A percentile compares a stretch with the other conserved stretches of the same genome.
Conservation (phyloP, 37 sponge, comb jelly and placozoan species). For the Ianthella basta region DNA sequence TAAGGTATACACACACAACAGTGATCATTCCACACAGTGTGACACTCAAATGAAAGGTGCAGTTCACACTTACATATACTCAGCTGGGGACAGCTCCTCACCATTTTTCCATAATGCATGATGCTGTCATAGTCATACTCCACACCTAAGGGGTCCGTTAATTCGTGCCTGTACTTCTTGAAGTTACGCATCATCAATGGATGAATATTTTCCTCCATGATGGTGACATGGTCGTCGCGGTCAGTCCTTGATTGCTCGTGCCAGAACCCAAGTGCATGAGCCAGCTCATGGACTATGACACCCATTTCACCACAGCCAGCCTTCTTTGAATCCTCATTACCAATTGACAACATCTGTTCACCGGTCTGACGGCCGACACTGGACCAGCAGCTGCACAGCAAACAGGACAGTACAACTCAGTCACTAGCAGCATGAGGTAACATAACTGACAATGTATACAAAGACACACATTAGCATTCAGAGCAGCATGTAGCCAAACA, state of each 20-base stretch:
- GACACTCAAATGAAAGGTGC: too few species aligned
- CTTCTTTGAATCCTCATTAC: background rate
- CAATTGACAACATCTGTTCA: slow-evolving; percentile 27
- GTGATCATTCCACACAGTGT: too few species aligned
- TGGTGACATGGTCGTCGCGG: slow-evolving; percentile 33
- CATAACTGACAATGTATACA: too few species aligned
- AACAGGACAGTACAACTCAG: background rate
- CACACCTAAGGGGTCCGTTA: slow-evolving; percentile 24
- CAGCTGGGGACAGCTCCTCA: background rate
- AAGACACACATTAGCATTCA: too few species aligned
- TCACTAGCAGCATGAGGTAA: too few species aligned
- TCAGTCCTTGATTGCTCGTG: slow-evolving; percentile 57
- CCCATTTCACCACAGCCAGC: slow-evolving; percentile 19
- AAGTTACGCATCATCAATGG: slow-evolving; percentile 22
- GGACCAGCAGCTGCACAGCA: slow-evolving; percentile 16
- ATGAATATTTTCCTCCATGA: slow-evolving; percentile 34
- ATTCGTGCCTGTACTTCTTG: background rate
- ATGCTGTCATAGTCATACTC: slow-evolving; percentile 71
- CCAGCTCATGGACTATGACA: slow-evolving; percentile 44
- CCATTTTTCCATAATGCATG: slow-evolving; percentile 53
- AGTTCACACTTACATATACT: background rate
- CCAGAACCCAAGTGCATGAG: slow-evolving; percentile 46
- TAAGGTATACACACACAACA: background rate
- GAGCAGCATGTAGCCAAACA: too few species aligned
- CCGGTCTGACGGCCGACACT: slow-evolving; percentile 24